phyloP scores from a whole-genome alignment of 1,140 invertebrate genomes.

The Eriocheir sinensis region DNA sequence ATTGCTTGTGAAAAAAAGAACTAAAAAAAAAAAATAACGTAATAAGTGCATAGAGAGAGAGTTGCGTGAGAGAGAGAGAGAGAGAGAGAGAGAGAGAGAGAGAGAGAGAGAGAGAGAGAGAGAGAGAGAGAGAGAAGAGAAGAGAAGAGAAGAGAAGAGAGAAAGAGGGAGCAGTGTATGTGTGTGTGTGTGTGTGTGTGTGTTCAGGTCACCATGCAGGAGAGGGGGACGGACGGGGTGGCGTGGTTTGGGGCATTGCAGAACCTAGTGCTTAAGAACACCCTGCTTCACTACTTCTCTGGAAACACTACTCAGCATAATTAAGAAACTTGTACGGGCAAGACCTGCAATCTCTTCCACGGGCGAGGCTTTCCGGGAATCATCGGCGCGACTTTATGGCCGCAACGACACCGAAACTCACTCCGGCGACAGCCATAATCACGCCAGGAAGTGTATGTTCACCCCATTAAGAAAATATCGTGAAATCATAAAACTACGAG shows the following conservation, averaged over 20 bases:
- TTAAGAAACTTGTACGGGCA: neutral
- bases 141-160: neutral
- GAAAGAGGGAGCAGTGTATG: neutral
- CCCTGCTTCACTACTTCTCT: neutral
- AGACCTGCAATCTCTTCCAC: neutral
- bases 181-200: too few relatives aligned
- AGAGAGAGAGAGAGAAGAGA: too few relatives aligned
- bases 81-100: too few relatives aligned
- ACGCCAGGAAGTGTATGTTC: neutral
- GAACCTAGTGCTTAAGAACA: neutral
- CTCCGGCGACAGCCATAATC: neutral
- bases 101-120: too few relatives aligned
- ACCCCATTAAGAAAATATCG: neutral
- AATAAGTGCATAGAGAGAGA: too few relatives aligned
- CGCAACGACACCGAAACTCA: neutral
- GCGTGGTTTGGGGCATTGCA: too few relatives aligned
- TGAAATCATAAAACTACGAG: too few relatives aligned
- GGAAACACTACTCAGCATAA: slow-evolving; percentile 3
- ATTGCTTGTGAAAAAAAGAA: too few relatives aligned
- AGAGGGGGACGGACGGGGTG: too few relatives aligned
- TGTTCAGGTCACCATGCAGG: too few relatives aligned
- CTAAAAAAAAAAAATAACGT: too few relatives aligned
- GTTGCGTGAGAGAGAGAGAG: too few relatives aligned
- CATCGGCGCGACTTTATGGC: neutral
- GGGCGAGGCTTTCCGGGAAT: neutral